A percentile compares a stretch with the other conserved stretches of the same genome.
Evolutionary conservation across 2,888 invertebrate species (phyloP).

Genomic region (Branchipolynoe longqiensis): DNA sequence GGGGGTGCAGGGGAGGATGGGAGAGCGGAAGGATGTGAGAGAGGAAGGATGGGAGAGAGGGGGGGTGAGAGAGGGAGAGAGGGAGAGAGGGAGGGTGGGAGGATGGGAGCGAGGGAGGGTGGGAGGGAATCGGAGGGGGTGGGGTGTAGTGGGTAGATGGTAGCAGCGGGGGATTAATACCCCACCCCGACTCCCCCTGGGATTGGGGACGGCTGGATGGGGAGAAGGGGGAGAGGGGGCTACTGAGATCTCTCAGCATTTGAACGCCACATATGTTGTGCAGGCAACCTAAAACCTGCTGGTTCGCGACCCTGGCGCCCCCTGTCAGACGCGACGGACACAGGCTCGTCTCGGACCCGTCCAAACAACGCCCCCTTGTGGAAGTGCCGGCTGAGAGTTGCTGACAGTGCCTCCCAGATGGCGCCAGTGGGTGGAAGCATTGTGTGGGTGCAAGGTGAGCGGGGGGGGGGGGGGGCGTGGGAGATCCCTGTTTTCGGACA

Average conservation of each 20-base stretch:
- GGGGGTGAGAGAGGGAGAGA: background rate
- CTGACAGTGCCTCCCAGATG: background rate
- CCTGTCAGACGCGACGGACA: background rate
- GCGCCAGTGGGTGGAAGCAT: background rate
- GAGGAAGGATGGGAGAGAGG: background rate
- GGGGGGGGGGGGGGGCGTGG: background rate
- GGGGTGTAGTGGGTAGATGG: background rate
- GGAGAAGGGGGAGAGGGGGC: constrained; percentile 7
- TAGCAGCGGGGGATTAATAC: background rate
- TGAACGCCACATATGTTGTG: constrained; percentile 42
- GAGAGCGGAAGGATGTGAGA: background rate
- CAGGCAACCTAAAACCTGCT: background rate
- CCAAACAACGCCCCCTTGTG: constrained; percentile 19
- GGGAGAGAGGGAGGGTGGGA: background rate
- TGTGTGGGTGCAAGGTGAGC: constrained; percentile 6
- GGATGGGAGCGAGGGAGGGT: background rate
- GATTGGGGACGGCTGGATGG: background rate
- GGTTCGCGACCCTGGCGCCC: constrained; percentile 15
- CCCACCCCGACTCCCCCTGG: no score
- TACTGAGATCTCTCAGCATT: background rate
- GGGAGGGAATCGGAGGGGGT: background rate
- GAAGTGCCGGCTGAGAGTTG: background rate
- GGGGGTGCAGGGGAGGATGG: background rate
- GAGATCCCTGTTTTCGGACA: background rate
- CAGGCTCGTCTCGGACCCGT: background rate